phyloP scores from a whole-genome alignment of 2,797 vertebrate species.

The Lateolabrax maculatus region DNA sequence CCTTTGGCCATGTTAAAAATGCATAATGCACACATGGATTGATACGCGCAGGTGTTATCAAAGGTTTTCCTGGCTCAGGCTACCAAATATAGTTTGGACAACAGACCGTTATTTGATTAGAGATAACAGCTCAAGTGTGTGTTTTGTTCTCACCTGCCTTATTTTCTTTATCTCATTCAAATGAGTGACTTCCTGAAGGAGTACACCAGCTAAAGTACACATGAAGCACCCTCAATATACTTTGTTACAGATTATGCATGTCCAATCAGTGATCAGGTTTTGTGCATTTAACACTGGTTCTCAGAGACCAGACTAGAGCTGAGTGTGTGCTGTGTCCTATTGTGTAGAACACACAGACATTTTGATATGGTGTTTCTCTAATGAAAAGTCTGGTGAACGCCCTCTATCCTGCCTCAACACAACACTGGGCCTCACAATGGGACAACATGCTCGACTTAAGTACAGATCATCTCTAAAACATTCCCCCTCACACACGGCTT shows the following conservation, averaged over 20 bases:
- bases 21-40: conserved; percentile 42
- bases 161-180: conserved; percentile 47
- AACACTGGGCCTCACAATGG: conserved; percentile 55
- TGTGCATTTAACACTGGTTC: not conserved
- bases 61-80: conserved; percentile 41
- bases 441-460: conserved; percentile 51
- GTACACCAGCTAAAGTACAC: conserved; percentile 23
- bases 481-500: conserved; percentile 40
- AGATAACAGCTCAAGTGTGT: conserved; percentile 43
- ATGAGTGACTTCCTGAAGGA: conserved; percentile 44
- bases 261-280: conserved; percentile 23
- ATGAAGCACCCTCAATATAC: conserved; percentile 38
- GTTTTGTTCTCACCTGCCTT: conserved; percentile 36
- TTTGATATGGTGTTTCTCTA: conserved; percentile 52
- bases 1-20: conserved; percentile 40
- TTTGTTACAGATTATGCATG: conserved; percentile 17
- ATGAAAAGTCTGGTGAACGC: conserved; percentile 63
- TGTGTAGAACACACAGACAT: conserved; percentile 40
- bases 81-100: conserved; percentile 32
- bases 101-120: conserved; percentile 38
- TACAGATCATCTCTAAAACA: conserved; percentile 66
- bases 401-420: conserved; percentile 54
- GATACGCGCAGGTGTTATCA: conserved; percentile 30
- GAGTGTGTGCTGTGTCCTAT: conserved; percentile 30
- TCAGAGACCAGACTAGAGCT: conserved; percentile 22